phyloP scores from a whole-genome alignment of 37 sponge, comb jelly and placozoan genomes.

The Oopsacas minuta region DNA sequence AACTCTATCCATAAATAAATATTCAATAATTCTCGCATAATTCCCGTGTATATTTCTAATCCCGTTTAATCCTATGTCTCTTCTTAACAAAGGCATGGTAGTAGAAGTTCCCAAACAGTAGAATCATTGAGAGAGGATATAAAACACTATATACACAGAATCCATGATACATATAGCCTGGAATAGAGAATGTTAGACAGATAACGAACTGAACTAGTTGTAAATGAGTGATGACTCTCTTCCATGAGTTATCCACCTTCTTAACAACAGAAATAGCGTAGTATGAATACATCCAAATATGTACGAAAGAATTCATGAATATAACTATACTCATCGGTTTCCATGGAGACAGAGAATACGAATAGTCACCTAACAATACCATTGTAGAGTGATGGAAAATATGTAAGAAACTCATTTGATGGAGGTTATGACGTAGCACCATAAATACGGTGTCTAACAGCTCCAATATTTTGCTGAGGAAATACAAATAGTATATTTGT shows the following conservation, averaged over 20 bases:
- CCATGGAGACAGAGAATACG: slow-evolving; percentile 24
- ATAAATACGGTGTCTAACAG: slow-evolving; percentile 37
- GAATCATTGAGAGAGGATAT: slow-evolving; percentile 37
- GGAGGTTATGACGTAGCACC: slow-evolving; percentile 29
- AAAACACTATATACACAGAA: slow-evolving; percentile 51
- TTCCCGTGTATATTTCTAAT: too few species aligned
- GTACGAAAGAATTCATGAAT: slow-evolving; percentile 33
- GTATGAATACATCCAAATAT: slow-evolving; percentile 35
- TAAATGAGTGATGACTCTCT: slow-evolving; percentile 26
- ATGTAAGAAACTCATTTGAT: slow-evolving; percentile 39
- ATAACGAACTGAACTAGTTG: slow-evolving; percentile 38
- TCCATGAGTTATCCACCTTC: slow-evolving; percentile 23
- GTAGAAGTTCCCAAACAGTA: slow-evolving; percentile 60
- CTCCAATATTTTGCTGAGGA: slow-evolving; percentile 38
- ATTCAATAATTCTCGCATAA: too few species aligned
- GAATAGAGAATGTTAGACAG: not conserved
- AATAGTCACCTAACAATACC: slow-evolving; percentile 34
- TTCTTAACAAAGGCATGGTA: slow-evolving; percentile 44
- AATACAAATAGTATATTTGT: slow-evolving; percentile 42
- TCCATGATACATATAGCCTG: slow-evolving; percentile 32
- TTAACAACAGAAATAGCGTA: slow-evolving; percentile 18
- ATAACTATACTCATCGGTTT: slow-evolving; percentile 24
- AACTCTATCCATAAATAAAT: too few species aligned
- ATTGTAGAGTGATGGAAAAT: slow-evolving; percentile 44
- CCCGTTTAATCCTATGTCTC: not conserved